Base-by-base conservation (phyloP, 2,797 vertebrate genomes). In the Artibeus lituratus region DNA sequence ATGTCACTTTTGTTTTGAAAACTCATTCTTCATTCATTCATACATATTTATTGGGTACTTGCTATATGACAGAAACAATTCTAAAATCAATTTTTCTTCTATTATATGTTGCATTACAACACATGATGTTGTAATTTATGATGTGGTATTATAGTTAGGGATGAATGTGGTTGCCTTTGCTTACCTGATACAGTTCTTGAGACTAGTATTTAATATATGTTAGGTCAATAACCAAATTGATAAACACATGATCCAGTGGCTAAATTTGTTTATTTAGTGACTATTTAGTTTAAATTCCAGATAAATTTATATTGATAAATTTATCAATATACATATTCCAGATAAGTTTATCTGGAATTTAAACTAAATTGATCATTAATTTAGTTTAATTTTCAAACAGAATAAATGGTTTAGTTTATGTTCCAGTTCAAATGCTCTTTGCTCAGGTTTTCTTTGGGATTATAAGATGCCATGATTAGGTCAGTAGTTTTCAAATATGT, bases 41-140 rank as follows among this genome's bases (percentile, higher is more conserved):
- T 82, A 85, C 62, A 87, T 96, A 97, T 91, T 89, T 94, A 69
- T 91, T 59, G 42, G 53, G 11, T 51, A 47, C 24, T 95, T 83
- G 32, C 32, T 59, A 44, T 51, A n/a, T 72, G 72, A 84, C 22
- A 74, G 49, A 21, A 81, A 37, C 83, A 44, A 47, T 39, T 93
- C 35, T 94, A 82, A 94, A 83, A 77, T 86, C 59, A 89, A 12
- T 26, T 73, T 21, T 51, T 12, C 35, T 85, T 51, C 49, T 91
- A 32, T 32, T 84, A 8, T 19, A 42, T 39, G 11, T 72, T 69
- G 3, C 9, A 37, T 62, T 69, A 53, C 24, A 67, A 7, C 32
- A 8, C 55, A 26, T 53, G 44, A 70, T 57, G 49, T 84, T 44
- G 8, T 72, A 47, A 7, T 35, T 10, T 62, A 26, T 47, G 44